Evolutionary conservation across 1,140 invertebrate species (phyloP), one percentile per base, ranked within the genome.

Genomic region (Penaeus chinensis): DNA sequence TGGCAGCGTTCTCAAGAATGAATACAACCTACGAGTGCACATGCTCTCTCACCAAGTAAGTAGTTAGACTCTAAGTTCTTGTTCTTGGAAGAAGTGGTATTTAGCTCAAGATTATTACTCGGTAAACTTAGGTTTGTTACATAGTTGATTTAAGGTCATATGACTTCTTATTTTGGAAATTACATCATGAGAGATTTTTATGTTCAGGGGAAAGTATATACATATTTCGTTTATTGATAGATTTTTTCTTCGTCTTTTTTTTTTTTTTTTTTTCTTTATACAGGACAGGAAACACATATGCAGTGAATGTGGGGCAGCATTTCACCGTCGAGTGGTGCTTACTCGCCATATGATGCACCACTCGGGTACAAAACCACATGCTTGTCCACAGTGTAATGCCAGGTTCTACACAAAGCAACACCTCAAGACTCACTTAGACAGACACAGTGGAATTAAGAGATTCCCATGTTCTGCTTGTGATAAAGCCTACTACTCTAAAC

Each of bases 11-110:
- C 69, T 87, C 61, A 87, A 87, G 65, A 87, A 87, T 82, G 79
- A 82, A 27, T 87, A 87, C 74, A 87, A 77, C 37, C 69, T 87
- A 16, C 54, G 60, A 32, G 71, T 87, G 11, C 80, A 87, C 81
- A 87, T 87, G 86, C 86, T 82, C 60, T 87, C 86, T 42, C 86
- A 87, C 47, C 32, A 87, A 69, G 86, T 87, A 87, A 27, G 61
- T 19, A 69, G 22, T 4, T n/a, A 62, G 47, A 19, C 4, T 54
- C 24, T 8, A 19, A 13, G 42, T 80, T 80, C 3, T 37, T 80
- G 13, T 47, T 61, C 42, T 24, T 22, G 78, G 27, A 24, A 60
- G 42, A 32, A 32, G 42, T 20, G 5, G 8, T 32, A 32, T 32
- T 16, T 37, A 32, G 42, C 22, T 32, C 22, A 32, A 16, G 18